Evolutionary conservation across 2,888 invertebrate genomes (phyloP).

Genomic region (Ormyrus pomaceus): DNA sequence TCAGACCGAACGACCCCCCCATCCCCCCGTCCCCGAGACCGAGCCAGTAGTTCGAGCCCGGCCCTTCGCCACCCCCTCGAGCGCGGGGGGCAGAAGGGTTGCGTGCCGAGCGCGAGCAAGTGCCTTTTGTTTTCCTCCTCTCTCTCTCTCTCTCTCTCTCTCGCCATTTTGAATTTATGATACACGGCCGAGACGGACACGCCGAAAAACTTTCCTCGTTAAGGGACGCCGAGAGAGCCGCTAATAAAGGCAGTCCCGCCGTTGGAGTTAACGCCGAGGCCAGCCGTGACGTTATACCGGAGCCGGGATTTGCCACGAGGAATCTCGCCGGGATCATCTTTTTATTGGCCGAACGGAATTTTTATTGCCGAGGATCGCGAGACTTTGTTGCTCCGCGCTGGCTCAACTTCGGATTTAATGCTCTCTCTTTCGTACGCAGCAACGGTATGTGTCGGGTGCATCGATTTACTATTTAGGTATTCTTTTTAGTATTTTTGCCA

Average conservation of each 20-base stretch:
- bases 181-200: slow-evolving; percentile 64
- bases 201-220: slow-evolving; percentile 75
- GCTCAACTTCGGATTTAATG: too few relatives aligned
- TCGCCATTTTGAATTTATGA: slow-evolving; percentile 76
- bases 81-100: slow-evolving; percentile 69
- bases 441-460: too few relatives aligned
- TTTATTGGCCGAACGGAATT: too few relatives aligned
- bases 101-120: slow-evolving; percentile 66
- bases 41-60: slow-evolving; percentile 45
- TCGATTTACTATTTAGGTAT: too few relatives aligned
- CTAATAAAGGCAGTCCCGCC: slow-evolving; percentile 48
- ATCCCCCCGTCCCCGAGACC: slow-evolving; percentile 49
- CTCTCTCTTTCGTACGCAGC: too few relatives aligned
- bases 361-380: too few relatives aligned
- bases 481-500: too few relatives aligned
- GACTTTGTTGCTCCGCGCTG: too few relatives aligned
- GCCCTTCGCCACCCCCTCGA: slow-evolving; percentile 53
- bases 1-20: too few relatives aligned
- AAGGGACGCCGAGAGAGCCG: slow-evolving; percentile 51
- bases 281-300: background rate
- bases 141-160: slow-evolving; percentile 8
- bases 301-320: background rate
- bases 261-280: slow-evolving; percentile 20
- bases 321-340: slow-evolving; percentile 1
- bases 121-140: slow-evolving; percentile 75